phyloP scores from a whole-genome alignment of 2,797 vertebrate species.

The Crocidura indochinensis region DNA sequence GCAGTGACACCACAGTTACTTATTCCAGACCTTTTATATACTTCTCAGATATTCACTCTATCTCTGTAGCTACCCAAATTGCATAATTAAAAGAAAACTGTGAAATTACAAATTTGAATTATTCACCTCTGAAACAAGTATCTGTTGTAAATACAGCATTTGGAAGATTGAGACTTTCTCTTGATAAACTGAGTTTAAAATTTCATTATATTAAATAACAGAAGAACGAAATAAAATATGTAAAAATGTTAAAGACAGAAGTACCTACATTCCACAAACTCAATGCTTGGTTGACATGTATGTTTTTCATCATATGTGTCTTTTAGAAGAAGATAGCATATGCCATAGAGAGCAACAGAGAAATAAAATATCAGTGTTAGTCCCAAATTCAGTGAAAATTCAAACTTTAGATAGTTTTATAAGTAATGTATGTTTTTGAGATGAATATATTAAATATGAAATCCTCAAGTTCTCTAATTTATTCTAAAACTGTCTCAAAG shows the following conservation, averaged over 20 bases:
- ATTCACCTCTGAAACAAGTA: background rate
- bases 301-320: background rate
- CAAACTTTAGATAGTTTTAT: background rate
- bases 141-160: background rate
- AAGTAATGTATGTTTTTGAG: background rate
- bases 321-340: background rate
- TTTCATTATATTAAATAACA: background rate
- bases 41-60: background rate
- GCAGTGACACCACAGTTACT: background rate
- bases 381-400: background rate
- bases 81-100: constrained; percentile 57
- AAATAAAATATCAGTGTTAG: constrained; percentile 6
- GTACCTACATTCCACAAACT: background rate
- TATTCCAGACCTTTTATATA: background rate
- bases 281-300: background rate
- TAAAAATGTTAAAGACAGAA: background rate
- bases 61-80: constrained; percentile 62
- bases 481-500: background rate
- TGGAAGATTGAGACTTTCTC: background rate
- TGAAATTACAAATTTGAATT: background rate
- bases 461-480: background rate
- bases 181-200: constrained; percentile 5
- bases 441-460: background rate
- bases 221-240: background rate
- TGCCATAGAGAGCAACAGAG: background rate